These are phyloP conservation scores for Paedocypris micromegethes DNA, from an alignment of 2,797 vertebrate genomes.

Conservation along the genomic window DNA sequence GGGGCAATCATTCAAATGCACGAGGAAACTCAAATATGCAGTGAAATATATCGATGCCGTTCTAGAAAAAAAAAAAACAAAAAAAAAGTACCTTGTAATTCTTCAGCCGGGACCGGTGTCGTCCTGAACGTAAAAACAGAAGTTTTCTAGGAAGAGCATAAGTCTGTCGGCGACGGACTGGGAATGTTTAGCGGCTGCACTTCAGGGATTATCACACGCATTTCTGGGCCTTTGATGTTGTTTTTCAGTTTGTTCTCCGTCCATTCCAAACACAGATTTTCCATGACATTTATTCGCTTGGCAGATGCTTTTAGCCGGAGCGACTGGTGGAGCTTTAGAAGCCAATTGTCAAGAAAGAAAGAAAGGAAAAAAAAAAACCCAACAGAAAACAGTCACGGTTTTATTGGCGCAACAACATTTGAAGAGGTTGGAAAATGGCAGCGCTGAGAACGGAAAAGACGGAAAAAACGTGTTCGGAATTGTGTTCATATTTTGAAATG, in stretches of 20 bases:
- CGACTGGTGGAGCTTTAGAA: no score
- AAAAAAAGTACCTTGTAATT: constrained; percentile 35
- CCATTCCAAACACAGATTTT: constrained; percentile 22
- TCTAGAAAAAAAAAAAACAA: constrained; percentile 39
- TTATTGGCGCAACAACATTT: no score
- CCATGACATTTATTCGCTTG: not conserved
- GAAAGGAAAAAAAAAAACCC: no score
- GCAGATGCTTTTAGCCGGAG: not conserved
- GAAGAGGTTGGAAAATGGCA: no score
- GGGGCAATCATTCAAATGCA: constrained; percentile 20
- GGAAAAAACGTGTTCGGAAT: no score
- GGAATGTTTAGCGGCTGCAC: constrained; percentile 28
- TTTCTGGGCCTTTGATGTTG: constrained; percentile 26
- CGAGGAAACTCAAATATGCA: constrained; percentile 31
- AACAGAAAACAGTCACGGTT: no score
- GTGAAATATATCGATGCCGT: constrained; percentile 28
- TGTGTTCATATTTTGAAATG: no score
- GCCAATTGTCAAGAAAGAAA: no score
- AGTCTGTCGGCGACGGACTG: constrained; percentile 18
- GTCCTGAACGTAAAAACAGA: constrained; percentile 34
- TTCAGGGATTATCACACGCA: constrained; percentile 21
- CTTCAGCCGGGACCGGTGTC: constrained; percentile 15
- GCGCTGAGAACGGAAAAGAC: no score
- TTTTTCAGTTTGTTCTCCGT: constrained; percentile 14
- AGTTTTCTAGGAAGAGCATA: constrained; percentile 36